Conservation (phyloP, 2,113 vertebrate species). For the Syrmaticus mikado region DNA sequence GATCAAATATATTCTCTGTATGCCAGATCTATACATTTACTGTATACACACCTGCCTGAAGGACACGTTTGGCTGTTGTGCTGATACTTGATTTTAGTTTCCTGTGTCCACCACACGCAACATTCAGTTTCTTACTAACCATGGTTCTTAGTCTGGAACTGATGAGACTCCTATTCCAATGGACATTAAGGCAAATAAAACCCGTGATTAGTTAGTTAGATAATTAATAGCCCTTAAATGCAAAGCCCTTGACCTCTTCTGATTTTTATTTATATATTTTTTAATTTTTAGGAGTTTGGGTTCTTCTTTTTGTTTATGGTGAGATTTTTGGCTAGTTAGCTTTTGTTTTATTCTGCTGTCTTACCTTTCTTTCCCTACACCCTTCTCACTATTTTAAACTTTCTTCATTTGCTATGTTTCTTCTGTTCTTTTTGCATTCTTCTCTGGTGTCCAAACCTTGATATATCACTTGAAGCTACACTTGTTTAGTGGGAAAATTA, state of each 20-base stretch:
- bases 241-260: not conserved
- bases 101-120: not conserved
- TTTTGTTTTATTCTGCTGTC: not conserved
- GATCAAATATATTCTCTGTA: not conserved
- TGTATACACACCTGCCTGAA: not conserved
- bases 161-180: not conserved
- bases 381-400: not conserved
- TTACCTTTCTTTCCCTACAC: not conserved
- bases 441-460: not conserved
- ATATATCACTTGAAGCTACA: not conserved
- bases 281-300: accelerated
- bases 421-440: not conserved
- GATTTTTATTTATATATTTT: not conserved
- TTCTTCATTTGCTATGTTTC: not conserved
- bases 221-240: not conserved
- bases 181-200: not conserved
- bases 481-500: not conserved
- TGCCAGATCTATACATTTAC: not conserved
- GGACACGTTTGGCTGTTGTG: not conserved
- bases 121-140: not conserved
- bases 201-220: not conserved
- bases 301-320: not conserved
- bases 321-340: no score
- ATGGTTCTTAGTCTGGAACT: not conserved
- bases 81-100: not conserved